Evolutionary conservation across 2,888 invertebrate genomes (phyloP), one percentile per base, ranked within the genome.

Genomic region (Resseliella maxima): DNA sequence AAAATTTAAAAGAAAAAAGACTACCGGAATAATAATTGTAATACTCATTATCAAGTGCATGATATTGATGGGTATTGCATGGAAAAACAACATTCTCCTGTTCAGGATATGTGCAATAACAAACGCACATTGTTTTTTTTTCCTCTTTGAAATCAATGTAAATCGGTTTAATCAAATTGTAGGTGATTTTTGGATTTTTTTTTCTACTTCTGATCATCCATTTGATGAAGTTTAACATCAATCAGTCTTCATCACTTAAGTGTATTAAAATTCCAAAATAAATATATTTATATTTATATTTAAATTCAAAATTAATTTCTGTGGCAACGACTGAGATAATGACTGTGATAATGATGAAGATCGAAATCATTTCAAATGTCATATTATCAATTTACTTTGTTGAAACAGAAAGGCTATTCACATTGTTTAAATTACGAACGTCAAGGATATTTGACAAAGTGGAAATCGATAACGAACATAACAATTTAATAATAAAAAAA

Each of bases 321-420:
- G 15, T 10, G 31, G 2, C 15, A 15, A 31, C 8, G 46, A 50
- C 46, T 8, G n/a, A n/a, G n/a, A n/a, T n/a, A n/a, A n/a, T n/a
- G n/a, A n/a, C n/a, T n/a, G 12, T 12, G 41, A 8, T 12, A 15
- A 50, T 35, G 72, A 72, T 72, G 12, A 31, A 59, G 59, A 59
- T 59, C 59, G 24, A 59, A 24, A 5, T 24, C 5, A 50, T 50
- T 18, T 24, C 59, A 59, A 59, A 59, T 59, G 59, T 59, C 59
- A 59, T 2, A 59, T 8, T 24, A 59, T 59, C 15, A 59, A 59
- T 8, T 24, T 24, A 27, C 0, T 27, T 27, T 27, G 2, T n/a
- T n/a, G n/a, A n/a, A n/a, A n/a, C 59, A 59, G 12, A 59, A 59
- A 59, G 35, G 27, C 31, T 72, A 31, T 72, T 72, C 72, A 72